Percentiles rank a stretch among this genome's conserved stretches.
Conservation (phyloP, 2,797 vertebrate genomes). For the Acanthurus leucopareius region DNA sequence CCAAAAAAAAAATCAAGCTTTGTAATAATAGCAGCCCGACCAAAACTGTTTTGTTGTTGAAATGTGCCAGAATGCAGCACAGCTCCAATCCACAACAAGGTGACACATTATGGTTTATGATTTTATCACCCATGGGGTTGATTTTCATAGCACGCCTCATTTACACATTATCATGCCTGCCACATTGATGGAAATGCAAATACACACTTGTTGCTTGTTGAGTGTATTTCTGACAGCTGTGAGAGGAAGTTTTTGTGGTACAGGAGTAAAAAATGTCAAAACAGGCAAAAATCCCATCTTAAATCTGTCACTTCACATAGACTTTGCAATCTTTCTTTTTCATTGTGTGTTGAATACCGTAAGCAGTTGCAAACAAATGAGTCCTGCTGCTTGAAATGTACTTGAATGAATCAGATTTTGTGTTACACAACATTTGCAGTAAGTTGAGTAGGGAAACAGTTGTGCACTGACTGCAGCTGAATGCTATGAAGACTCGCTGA, state of each 20-base stretch:
- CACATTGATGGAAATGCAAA: not conserved
- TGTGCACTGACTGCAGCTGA: constrained; percentile 12
- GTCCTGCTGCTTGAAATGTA: not conserved
- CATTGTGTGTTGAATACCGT: not conserved
- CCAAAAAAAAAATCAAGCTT: constrained; percentile 20
- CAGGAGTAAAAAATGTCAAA: not conserved
- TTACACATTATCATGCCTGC: not conserved
- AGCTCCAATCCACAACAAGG: not conserved
- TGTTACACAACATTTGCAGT: not conserved
- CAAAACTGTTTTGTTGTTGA: constrained; percentile 19
- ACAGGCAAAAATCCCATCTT: not conserved
- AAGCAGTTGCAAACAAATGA: not conserved
- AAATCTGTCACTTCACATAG: constrained; percentile 2
- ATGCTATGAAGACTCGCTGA: constrained; percentile 25
- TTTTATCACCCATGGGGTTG: not conserved
- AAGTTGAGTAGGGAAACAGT: constrained; percentile 1
- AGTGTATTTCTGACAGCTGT: not conserved
- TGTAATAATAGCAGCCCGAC: constrained; percentile 18
- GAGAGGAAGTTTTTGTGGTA: not conserved
- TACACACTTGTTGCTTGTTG: not conserved
- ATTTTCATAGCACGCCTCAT: not conserved
- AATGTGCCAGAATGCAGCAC: constrained; percentile 11
- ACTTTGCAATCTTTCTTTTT: not conserved
- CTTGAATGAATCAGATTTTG: constrained; percentile 14
- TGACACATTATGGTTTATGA: not conserved